These are phyloP conservation scores for Zosterops hypoxanthus DNA, from an alignment of 2,113 vertebrate genomes.

Conservation along the genomic window DNA sequence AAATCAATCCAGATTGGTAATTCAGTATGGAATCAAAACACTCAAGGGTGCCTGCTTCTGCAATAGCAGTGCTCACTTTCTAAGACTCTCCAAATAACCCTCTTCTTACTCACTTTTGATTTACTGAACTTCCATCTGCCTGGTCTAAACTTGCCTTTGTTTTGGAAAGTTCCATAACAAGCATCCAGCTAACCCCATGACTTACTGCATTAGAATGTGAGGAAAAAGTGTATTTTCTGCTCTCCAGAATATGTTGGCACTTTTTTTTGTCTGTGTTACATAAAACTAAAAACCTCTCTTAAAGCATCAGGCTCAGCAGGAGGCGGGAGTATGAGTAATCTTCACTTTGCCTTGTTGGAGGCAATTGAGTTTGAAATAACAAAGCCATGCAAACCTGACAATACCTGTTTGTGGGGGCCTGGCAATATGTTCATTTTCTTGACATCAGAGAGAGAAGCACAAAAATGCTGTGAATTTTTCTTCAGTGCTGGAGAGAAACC, in stretches of 20 bases:
- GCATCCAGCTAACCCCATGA: background rate
- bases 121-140: background rate
- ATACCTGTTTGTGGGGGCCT: background rate
- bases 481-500: background rate
- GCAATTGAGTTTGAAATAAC: conserved; percentile 14
- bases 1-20: background rate
- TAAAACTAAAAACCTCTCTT: conserved; percentile 7
- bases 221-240: background rate
- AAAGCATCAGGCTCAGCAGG: conserved; percentile 5
- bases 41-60: background rate
- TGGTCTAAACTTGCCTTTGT: background rate
- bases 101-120: background rate
- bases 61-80: background rate
- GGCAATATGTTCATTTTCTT: background rate
- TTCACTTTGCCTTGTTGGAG: conserved; percentile 15
- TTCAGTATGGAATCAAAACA: background rate
- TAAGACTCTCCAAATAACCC: background rate
- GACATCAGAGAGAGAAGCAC: background rate
- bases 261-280: background rate
- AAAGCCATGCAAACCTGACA: conserved; percentile 22
- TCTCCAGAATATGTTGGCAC: background rate
- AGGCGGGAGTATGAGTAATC: conserved; percentile 20
- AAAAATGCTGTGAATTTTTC: background rate
- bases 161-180: background rate
- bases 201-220: background rate